Percentiles rank a stretch among this genome's conserved stretches.
These are phyloP conservation scores for Metallyticus violacea DNA, from an alignment of 2,888 invertebrate genomes.

Conservation along the genomic window DNA sequence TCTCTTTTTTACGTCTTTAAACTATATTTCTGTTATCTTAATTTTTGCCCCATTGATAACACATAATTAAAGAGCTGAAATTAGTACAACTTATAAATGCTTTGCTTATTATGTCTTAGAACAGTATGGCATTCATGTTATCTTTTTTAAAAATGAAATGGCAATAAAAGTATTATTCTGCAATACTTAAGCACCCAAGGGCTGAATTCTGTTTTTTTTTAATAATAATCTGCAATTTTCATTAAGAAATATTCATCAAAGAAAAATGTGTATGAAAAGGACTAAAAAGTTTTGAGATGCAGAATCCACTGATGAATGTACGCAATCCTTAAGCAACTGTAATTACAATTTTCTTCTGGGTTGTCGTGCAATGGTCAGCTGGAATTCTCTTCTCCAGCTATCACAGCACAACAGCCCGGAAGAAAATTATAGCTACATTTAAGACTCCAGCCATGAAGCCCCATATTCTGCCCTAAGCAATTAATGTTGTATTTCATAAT, in stretches of 20 bases:
- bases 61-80: not conserved
- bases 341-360: too few species aligned
- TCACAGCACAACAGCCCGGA: too few species aligned
- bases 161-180: not conserved
- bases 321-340: too few species aligned
- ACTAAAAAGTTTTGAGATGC: not conserved
- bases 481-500: too few species aligned
- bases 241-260: not conserved
- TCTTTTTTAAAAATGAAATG: not conserved
- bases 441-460: too few species aligned
- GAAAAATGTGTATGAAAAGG: not conserved
- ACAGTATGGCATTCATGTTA: not conserved
- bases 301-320: too few species aligned
- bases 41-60: not conserved
- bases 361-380: too few species aligned
- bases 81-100: not conserved
- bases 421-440: too few species aligned
- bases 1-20: not conserved
- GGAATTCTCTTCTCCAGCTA: too few species aligned
- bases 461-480: too few species aligned
- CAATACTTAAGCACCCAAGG: not conserved
- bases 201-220: not conserved
- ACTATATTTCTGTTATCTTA: not conserved
- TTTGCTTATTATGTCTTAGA: not conserved
- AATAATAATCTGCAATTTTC: not conserved